phyloP scores from a whole-genome alignment of 2,888 invertebrate species.

The Xestoiulus laeticollis region DNA sequence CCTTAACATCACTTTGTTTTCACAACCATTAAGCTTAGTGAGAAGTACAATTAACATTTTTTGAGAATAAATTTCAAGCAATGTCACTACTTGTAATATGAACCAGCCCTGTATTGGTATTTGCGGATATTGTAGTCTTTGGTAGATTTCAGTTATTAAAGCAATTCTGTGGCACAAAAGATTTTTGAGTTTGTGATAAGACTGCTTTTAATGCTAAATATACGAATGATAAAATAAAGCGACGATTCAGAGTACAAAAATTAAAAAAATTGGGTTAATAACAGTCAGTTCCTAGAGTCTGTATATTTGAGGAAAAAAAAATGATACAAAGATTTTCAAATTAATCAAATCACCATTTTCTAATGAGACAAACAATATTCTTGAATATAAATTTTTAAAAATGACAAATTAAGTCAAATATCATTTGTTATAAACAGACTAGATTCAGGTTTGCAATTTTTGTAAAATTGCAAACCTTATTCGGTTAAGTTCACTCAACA shows the following conservation, averaged over 20 bases:
- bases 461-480: neutral
- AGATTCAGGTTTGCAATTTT: neutral
- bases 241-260: neutral
- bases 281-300: neutral
- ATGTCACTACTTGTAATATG: too few relatives aligned
- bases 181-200: neutral
- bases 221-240: neutral
- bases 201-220: neutral
- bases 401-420: constrained; percentile 7
- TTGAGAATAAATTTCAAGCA: too few relatives aligned
- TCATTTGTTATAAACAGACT: neutral
- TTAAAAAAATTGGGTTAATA: neutral
- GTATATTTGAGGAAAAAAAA: too few relatives aligned
- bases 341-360: too few relatives aligned
- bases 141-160: too few relatives aligned
- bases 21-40: too few relatives aligned
- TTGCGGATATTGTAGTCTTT: too few relatives aligned
- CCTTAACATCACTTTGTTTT: too few relatives aligned
- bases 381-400: neutral
- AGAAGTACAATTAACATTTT: too few relatives aligned
- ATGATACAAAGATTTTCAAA: too few relatives aligned
- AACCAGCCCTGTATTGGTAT: too few relatives aligned
- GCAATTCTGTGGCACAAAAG: neutral
- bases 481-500: neutral
- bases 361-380: neutral